Conservation (phyloP, 1,140 invertebrate species). For the Scylla paramamosain region DNA sequence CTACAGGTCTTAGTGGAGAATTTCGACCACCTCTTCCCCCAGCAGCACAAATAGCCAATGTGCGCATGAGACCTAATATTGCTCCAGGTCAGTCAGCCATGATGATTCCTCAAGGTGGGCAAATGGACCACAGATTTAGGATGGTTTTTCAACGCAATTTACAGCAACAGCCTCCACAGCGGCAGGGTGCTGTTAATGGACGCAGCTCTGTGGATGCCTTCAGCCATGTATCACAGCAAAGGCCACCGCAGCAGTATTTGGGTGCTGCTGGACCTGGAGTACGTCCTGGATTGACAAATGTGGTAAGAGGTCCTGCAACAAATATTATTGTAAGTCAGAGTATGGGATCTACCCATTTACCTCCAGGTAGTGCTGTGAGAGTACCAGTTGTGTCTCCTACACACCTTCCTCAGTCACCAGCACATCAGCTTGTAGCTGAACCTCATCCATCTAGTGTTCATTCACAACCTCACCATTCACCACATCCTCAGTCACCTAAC, state of each 20-base stretch:
- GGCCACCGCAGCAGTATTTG: constrained; percentile 66
- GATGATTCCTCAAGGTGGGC: constrained; percentile 52
- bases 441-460: constrained; percentile 48
- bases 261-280: constrained; percentile 53
- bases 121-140: constrained; percentile 61
- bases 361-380: constrained; percentile 41
- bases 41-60: constrained; percentile 23
- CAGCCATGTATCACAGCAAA: constrained; percentile 53
- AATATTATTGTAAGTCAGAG: constrained; percentile 67
- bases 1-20: constrained; percentile 60
- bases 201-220: constrained; percentile 59
- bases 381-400: constrained; percentile 66
- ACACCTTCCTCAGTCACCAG: constrained; percentile 53
- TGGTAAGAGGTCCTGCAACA: constrained; percentile 64
- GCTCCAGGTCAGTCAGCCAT: constrained; percentile 54
- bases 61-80: constrained; percentile 65
- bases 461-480: constrained; percentile 51
- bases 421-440: constrained; percentile 35
- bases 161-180: constrained; percentile 58
- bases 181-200: constrained; percentile 42
- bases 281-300: constrained; percentile 54
- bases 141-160: constrained; percentile 57
- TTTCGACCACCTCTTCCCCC: constrained; percentile 68
- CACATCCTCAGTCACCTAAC: constrained; percentile 36
- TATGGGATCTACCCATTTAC: constrained; percentile 59